Percentiles rank a stretch among this genome's conserved stretches.
phyloP scores from a whole-genome alignment of 2,797 vertebrate species.

The Antennarius maculatus region DNA sequence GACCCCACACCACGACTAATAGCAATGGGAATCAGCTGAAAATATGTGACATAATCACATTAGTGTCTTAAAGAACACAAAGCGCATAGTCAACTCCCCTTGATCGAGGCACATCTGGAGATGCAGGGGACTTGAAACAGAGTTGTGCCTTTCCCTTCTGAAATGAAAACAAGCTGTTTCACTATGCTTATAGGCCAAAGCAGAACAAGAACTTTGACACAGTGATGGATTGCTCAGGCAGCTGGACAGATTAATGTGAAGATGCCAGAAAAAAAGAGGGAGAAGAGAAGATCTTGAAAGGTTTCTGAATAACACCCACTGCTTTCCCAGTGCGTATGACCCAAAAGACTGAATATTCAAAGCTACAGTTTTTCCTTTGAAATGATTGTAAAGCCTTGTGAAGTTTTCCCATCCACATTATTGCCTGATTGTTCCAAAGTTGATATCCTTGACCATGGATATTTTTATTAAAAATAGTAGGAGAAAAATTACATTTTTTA shows the following conservation, averaged over 20 bases:
- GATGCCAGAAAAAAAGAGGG: constrained; percentile 66
- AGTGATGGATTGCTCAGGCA: constrained; percentile 80
- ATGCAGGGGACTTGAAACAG: constrained; percentile 71
- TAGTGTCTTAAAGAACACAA: constrained; percentile 85
- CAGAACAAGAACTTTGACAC: constrained; percentile 83
- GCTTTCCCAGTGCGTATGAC: constrained; percentile 83
- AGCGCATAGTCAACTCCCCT: constrained; percentile 80
- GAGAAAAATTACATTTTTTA: constrained; percentile 6
- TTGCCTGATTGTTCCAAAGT: not conserved
- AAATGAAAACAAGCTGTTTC: constrained; percentile 86
- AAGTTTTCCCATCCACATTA: constrained; percentile 23
- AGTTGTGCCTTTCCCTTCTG: constrained; percentile 76
- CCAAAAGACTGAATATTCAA: constrained; percentile 66
- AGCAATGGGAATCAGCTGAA: constrained; percentile 83
- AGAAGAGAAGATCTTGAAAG: constrained; percentile 78
- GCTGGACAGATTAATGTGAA: constrained; percentile 71
- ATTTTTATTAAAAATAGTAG: not conserved
- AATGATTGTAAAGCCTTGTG: constrained; percentile 54
- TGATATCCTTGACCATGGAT: constrained; percentile 3
- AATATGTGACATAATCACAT: constrained; percentile 85
- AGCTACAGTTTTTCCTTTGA: constrained; percentile 63
- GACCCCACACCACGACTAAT: constrained; percentile 82
- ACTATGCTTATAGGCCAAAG: constrained; percentile 75
- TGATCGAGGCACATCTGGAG: constrained; percentile 81
- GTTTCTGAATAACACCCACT: constrained; percentile 81